These are phyloP conservation scores for Burhinus oedicnemus DNA, from an alignment of 2,113 vertebrate species.

Conservation along the genomic window DNA sequence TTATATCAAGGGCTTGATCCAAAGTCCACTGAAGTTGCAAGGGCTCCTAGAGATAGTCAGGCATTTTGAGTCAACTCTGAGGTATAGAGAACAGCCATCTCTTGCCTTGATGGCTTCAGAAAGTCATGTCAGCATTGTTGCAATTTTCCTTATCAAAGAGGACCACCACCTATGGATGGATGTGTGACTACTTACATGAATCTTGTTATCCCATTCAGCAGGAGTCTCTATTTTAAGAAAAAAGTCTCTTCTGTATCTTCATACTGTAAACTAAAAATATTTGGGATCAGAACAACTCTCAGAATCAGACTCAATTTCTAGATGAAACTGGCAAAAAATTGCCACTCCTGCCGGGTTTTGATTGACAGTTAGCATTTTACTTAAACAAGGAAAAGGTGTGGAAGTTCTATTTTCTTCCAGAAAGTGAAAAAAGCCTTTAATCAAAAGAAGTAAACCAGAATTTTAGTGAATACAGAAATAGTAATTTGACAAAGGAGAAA, in stretches of 20 bases:
- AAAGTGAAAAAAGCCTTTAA: neutral
- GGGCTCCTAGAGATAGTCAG: neutral
- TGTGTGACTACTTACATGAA: accelerated
- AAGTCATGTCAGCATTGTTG: neutral
- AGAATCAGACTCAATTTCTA: neutral
- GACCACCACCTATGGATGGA: neutral
- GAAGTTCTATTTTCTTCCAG: neutral
- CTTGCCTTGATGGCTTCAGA: neutral
- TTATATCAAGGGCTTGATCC: neutral
- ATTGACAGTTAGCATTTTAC: neutral
- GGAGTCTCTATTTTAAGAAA: neutral
- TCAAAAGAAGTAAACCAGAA: neutral
- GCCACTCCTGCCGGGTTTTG: neutral
- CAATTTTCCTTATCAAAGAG: neutral
- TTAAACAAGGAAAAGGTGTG: neutral
- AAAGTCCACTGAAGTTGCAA: neutral
- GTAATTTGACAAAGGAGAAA: neutral
- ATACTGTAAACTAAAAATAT: neutral
- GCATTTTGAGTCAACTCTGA: neutral
- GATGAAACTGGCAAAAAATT: neutral
- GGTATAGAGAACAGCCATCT: neutral
- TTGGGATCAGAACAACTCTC: neutral
- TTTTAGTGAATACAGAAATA: neutral
- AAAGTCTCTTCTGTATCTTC: neutral
- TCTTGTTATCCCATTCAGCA: neutral